phyloP scores from a whole-genome alignment of 1,140 invertebrate genomes.

The Oedothorax gibbosus region DNA sequence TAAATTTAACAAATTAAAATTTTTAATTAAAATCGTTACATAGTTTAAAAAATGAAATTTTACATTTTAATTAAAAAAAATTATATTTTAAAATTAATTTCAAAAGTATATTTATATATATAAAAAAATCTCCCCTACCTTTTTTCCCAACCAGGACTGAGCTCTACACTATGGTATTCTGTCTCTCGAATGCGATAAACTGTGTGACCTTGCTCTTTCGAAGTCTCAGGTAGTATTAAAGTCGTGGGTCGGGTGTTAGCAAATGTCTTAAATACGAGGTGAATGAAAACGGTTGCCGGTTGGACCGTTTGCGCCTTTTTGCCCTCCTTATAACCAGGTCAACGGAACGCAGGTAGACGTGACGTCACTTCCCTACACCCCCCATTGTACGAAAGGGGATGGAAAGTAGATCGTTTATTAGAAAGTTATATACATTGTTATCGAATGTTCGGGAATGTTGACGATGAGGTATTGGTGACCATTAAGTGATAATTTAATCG shows the following conservation, averaged over 20 bases:
- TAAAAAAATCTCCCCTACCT: too few species aligned
- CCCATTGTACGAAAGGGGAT: background rate
- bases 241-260: conserved; percentile 29
- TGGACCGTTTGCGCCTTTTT: conserved; percentile 45
- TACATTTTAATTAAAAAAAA: too few species aligned
- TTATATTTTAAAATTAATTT: too few species aligned
- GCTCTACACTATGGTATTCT: too few species aligned
- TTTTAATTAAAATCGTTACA: too few species aligned
- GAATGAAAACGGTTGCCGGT: conserved; percentile 47
- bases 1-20: too few species aligned
- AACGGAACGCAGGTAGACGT: conserved; percentile 13
- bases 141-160: too few species aligned
- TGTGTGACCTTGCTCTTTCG: conserved; percentile 46
- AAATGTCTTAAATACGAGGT: conserved; percentile 54
- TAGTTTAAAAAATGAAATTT: too few species aligned
- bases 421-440: conserved; percentile 5
- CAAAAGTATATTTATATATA: too few species aligned
- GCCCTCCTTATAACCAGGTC: conserved; percentile 43
- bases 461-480: too few species aligned
- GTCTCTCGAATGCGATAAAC: background rate
- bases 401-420: conserved; percentile 21
- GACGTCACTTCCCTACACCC: conserved; percentile 11
- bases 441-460: too few species aligned
- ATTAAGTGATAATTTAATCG: too few species aligned
- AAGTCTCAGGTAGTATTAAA: conserved; percentile 47